These are phyloP conservation scores for Hydrolagus colliei DNA, from an alignment of 2,797 vertebrate species.

Conservation along the genomic window DNA sequence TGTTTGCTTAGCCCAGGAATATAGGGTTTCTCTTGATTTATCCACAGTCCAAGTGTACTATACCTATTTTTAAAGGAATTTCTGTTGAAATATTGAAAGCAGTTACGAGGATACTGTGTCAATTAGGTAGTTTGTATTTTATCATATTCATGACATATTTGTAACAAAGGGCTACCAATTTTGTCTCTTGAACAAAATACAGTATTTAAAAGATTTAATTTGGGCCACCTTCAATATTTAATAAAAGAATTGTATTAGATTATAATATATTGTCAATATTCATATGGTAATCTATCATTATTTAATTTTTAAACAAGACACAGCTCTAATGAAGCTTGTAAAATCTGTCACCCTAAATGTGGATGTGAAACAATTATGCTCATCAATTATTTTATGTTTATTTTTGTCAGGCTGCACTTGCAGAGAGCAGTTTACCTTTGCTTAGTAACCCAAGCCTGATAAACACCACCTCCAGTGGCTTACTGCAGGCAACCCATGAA, in stretches of 20 bases:
- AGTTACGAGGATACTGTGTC: not conserved
- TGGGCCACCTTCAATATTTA: not conserved
- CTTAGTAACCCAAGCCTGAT: constrained; percentile 84
- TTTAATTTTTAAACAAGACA: not conserved
- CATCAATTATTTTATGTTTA: constrained; percentile 35
- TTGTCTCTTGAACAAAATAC: not conserved
- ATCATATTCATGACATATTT: not conserved
- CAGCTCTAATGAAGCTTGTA: not conserved
- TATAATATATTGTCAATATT: constrained; percentile 13
- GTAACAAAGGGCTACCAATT: not conserved
- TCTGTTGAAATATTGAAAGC: not conserved
- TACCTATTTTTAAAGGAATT: no score
- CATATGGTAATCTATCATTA: not conserved
- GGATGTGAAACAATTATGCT: not conserved
- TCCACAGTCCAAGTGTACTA: no score
- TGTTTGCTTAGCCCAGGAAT: no score
- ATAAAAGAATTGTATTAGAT: not conserved
- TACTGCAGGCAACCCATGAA: constrained; percentile 82
- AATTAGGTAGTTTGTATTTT: not conserved
- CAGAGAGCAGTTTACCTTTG: constrained; percentile 92
- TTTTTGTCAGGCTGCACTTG: constrained; percentile 78
- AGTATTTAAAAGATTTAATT: not conserved
- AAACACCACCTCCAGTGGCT: constrained; percentile 78
- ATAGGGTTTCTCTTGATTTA: no score
- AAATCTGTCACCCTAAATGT: not conserved